Percentiles rank a stretch among this genome's conserved stretches.
Conservation (phyloP, 2,797 vertebrate species). For the Notolepis coatsorum region DNA sequence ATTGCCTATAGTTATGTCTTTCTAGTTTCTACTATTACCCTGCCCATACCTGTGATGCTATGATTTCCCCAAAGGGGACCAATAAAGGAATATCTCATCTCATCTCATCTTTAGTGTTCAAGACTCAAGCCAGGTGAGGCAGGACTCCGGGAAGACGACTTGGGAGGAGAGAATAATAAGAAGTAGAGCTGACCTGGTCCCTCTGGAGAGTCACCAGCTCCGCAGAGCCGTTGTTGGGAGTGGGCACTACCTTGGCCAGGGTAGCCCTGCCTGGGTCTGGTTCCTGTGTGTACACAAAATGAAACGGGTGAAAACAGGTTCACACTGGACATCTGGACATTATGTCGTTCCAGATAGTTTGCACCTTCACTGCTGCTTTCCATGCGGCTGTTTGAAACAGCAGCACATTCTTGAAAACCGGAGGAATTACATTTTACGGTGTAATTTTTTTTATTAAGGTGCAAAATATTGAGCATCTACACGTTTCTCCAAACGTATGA, state of each 20-base stretch:
- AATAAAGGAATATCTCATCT: too few species aligned
- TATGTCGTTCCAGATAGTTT: conserved; percentile 11
- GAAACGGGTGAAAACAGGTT: conserved; percentile 55
- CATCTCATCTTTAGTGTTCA: background rate
- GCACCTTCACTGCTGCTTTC: background rate
- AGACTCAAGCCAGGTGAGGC: conserved; percentile 6
- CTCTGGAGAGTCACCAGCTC: conserved; percentile 91
- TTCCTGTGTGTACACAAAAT: conserved; percentile 78
- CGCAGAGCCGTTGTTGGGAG: conserved; percentile 93
- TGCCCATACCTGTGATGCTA: too few species aligned
- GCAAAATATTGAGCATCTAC: background rate
- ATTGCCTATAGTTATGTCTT: too few species aligned
- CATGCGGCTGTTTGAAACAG: conserved; percentile 5
- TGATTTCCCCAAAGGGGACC: too few species aligned
- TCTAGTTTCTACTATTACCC: too few species aligned
- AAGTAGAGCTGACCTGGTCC: conserved; percentile 88
- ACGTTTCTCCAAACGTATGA: background rate
- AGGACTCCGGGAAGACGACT: too few species aligned
- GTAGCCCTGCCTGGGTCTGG: conserved; percentile 87
- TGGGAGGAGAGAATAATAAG: background rate
- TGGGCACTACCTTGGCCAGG: conserved; percentile 93
- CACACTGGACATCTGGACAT: conserved; percentile 24
- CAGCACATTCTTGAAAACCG: background rate
- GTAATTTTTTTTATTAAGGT: background rate
- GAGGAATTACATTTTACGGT: background rate